Evolutionary conservation across 2,113 vertebrate genomes (phyloP).

Genomic region (Tympanuchus pallidicinctus): DNA sequence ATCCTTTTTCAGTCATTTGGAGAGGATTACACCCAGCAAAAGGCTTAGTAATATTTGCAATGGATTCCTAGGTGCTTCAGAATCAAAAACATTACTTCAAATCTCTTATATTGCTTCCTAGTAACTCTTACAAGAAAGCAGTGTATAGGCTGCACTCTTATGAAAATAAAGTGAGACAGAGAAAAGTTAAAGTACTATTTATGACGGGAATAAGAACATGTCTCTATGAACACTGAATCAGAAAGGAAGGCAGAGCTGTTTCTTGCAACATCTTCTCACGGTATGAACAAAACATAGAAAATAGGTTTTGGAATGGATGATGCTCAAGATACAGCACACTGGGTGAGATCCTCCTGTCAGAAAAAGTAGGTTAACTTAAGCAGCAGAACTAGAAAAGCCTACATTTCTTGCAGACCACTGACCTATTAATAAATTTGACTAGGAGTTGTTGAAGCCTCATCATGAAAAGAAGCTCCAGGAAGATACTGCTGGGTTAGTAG

Average conservation of each 20-base stretch:
- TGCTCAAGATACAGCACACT: neutral
- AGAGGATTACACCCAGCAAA: neutral
- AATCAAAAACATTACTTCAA: neutral
- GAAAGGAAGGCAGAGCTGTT: neutral
- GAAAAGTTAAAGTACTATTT: neutral
- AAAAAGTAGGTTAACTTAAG: neutral
- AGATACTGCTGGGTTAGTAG: neutral
- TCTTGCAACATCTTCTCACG: neutral
- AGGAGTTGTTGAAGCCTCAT: rapidly evolving
- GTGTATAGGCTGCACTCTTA: neutral
- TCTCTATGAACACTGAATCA: neutral
- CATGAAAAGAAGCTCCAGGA: neutral
- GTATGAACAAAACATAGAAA: neutral
- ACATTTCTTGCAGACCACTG: neutral
- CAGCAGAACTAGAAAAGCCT: neutral
- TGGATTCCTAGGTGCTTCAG: neutral
- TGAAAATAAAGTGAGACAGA: neutral
- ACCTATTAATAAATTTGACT: rapidly evolving
- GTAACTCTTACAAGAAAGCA: neutral
- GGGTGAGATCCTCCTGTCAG: neutral
- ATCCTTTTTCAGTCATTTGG: neutral
- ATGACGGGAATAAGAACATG: neutral
- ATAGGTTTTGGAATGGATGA: neutral
- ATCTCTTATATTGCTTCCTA: neutral
- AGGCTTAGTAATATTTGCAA: neutral